phyloP scores from a whole-genome alignment of 2,888 invertebrate species.

The Agonopterix alstromeriana region DNA sequence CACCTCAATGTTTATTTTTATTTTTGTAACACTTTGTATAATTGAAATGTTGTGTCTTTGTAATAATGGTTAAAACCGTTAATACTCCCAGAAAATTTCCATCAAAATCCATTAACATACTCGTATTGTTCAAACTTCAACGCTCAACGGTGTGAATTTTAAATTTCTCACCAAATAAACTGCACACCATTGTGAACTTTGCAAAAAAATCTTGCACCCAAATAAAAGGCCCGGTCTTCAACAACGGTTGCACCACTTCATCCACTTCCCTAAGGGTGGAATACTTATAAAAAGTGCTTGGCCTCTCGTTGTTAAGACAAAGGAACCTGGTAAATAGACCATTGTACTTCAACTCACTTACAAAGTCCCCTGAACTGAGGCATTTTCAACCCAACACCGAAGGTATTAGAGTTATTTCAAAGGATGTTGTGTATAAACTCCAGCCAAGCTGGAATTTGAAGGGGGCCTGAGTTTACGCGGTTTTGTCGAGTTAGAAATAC shows the following conservation, averaged over 20 bases:
- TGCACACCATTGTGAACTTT: not conserved
- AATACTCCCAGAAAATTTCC: no score
- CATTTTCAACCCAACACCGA: no score
- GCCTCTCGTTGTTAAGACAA: constrained; percentile 48
- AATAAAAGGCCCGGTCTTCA: constrained; percentile 15
- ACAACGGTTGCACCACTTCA: constrained; percentile 14
- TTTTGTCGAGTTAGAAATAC: constrained; percentile 13
- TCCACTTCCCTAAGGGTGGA: constrained; percentile 22
- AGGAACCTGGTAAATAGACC: constrained; percentile 54
- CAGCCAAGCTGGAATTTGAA: constrained; percentile 25
- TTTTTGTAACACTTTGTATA: no score
- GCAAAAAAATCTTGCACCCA: not conserved
- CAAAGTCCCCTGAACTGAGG: constrained; percentile 4
- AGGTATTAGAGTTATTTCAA: no score
- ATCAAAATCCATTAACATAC: no score
- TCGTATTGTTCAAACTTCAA: no score
- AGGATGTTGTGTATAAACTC: constrained; percentile 16
- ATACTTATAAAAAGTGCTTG: constrained; percentile 20
- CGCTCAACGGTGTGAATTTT: not conserved
- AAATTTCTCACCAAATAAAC: not conserved
- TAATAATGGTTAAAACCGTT: no score
- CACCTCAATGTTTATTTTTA: no score
- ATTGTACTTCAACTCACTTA: constrained; percentile 34
- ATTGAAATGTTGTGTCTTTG: no score
- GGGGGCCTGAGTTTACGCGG: constrained; percentile 10